Evolutionary conservation across 2,113 vertebrate genomes (phyloP).

Genomic region (Vulpes lagopus): DNA sequence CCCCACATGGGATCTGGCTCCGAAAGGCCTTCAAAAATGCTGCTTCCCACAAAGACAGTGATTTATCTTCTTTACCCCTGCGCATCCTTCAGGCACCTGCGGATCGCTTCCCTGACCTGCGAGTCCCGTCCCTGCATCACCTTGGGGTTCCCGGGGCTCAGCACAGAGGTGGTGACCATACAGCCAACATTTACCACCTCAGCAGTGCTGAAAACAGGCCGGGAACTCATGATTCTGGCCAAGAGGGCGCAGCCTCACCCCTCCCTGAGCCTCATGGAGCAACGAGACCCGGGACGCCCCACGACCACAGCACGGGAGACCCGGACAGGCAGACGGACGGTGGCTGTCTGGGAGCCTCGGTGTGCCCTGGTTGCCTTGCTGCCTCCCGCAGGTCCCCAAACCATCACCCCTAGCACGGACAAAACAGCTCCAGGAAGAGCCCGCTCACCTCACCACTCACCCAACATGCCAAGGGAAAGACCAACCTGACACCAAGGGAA

Average conservation of each 20-base stretch:
- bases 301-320: neutral
- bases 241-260: neutral
- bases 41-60: neutral
- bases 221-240: neutral
- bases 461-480: no score
- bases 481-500: neutral
- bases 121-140: neutral
- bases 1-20: neutral
- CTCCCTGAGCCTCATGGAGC: no score
- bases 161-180: no score
- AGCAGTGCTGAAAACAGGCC: neutral
- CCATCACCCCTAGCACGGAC: neutral
- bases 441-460: neutral
- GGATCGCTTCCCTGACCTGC: fast-evolving
- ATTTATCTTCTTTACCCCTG: neutral
- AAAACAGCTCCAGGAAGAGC: neutral
- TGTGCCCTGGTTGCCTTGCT: neutral
- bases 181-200: neutral
- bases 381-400: neutral
- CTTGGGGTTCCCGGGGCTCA: neutral
- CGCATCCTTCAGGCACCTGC: neutral
- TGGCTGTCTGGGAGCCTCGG: no score
- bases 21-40: neutral
- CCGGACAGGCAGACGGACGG: no score
- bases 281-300: neutral